Evolutionary conservation across 1,140 invertebrate species (phyloP), one percentile per base, ranked within the genome.

Genomic region (Popillia japonica): DNA sequence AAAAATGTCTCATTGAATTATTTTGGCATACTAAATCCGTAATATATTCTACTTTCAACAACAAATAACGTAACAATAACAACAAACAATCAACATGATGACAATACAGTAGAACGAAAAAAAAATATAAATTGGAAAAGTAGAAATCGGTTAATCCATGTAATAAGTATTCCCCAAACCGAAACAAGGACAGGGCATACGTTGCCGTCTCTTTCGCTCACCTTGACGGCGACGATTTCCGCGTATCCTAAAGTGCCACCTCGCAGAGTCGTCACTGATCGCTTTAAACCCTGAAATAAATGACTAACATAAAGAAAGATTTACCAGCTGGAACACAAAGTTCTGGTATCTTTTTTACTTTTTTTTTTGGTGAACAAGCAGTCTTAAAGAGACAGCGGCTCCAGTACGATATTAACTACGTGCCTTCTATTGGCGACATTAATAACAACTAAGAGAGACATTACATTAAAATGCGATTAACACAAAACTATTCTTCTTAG

Each of bases 161-260:
- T 44, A 72, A 72, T 72, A 72, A 72, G 34, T 34, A 23, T 41
- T 42, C 41, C 72, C 72, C 34, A 74, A 20, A 20, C 44, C 74
- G 41, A 76, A 20, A 44, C 34, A 74, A 72, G 34, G 41, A 74
- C 41, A 41, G 17, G 20, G 40, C 23, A 74, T 6, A 74, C 14
- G 41, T 74, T 74, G 34, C 40, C 72, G 34, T 27, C 72, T 40
- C 17, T 55, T 27, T 23, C 83, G 84, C 88, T 89, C 90, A 97
- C 96, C 96, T 98, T 97, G 82, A 98, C 94, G 86, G 96, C 96
- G 88, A 97, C 96, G 89, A 97, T 96, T 92, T 97, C 96, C 81
- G 96, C 96, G 88, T 95, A 96, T 85, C 95, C 95, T 85, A 96
- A 90, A 79, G 94, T 94, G 83, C 94, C 94, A 85, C 94, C 94